Evolutionary conservation across 2,113 vertebrate genomes (phyloP).

Genomic region (Pongo pygmaeus): DNA sequence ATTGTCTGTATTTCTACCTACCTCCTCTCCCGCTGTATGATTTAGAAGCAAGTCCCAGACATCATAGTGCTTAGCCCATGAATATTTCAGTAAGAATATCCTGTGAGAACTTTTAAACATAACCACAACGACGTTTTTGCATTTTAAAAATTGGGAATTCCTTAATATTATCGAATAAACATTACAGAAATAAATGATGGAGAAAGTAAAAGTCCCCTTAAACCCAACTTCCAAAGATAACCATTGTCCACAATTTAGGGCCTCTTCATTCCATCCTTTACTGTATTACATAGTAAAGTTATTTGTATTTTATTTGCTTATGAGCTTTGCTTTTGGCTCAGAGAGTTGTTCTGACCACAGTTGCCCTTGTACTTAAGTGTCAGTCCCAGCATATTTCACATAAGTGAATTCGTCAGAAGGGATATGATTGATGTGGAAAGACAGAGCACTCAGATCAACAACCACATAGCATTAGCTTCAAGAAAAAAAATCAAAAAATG

Average conservation of each 20-base stretch:
- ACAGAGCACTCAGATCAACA: neutral
- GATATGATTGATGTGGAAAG: neutral
- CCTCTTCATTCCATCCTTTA: neutral
- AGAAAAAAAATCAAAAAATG: neutral
- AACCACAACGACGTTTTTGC: neutral
- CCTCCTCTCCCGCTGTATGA: neutral
- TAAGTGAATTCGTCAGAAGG: neutral
- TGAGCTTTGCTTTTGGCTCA: neutral
- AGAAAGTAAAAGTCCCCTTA: neutral
- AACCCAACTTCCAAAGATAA: neutral
- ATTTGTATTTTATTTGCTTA: neutral
- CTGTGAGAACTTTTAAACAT: conserved; percentile 18
- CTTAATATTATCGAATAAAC: neutral
- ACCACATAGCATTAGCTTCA: neutral
- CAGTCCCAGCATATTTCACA: neutral
- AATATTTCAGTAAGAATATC: neutral
- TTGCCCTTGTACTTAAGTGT: neutral
- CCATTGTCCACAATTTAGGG: neutral
- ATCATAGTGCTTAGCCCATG: neutral
- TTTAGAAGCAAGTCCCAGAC: neutral
- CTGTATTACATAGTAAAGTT: neutral
- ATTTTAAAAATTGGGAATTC: neutral
- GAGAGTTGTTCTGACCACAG: neutral
- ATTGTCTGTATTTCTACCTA: neutral
- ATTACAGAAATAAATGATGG: neutral